These are phyloP conservation scores for Stegastes partitus DNA, from an alignment of 2,113 vertebrate species.

Conservation along the genomic window DNA sequence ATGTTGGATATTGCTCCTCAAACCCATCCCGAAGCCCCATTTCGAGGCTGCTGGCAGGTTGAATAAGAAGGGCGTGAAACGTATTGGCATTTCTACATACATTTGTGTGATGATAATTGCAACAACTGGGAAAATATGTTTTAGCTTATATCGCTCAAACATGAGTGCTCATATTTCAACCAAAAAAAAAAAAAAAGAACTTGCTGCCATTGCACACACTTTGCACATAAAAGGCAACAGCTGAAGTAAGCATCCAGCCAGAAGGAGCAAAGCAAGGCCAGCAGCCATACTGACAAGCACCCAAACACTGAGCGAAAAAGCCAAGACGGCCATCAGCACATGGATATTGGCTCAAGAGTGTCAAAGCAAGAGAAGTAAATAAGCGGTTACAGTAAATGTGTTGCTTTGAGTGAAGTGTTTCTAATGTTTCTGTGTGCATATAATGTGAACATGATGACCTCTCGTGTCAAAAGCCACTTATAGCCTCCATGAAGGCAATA, in stretches of 20 bases:
- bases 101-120: not conserved
- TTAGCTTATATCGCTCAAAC: not conserved
- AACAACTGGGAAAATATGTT: not conserved
- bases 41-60: not conserved
- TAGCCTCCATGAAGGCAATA: not conserved
- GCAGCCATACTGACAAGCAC: not conserved
- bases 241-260: not conserved
- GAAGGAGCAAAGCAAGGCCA: not conserved
- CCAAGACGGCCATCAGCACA: not conserved
- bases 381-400: not conserved
- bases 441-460: not conserved
- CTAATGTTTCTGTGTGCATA: not conserved
- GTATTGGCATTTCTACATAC: not conserved
- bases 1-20: slow-evolving; percentile 3
- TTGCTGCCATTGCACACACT: not conserved
- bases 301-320: not conserved
- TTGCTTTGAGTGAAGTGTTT: not conserved
- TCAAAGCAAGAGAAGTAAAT: not conserved
- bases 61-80: not conserved
- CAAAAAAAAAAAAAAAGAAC: not conserved
- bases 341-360: not conserved
- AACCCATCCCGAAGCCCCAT: not conserved
- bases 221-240: not conserved
- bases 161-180: not conserved
- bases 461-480: not conserved